Evolutionary conservation across 2,113 vertebrate genomes (phyloP), one percentile per base, ranked within the genome.

Genomic region (Alethe castanea): DNA sequence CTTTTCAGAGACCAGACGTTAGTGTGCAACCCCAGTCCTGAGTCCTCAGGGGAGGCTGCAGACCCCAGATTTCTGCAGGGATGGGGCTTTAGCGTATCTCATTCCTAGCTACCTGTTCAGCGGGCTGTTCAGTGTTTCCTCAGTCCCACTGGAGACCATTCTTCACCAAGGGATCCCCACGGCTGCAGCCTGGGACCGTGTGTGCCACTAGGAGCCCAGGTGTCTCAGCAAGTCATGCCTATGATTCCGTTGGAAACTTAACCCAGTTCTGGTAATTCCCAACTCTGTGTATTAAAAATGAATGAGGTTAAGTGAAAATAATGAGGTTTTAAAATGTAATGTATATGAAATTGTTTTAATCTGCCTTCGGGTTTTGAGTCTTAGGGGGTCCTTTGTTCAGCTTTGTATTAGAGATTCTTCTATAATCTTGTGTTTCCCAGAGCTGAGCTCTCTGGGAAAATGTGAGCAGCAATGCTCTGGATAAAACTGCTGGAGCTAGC

Each of bases 351-450:
- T 70, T 45, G 66, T 50, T 97, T 92, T 78, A 86, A 86, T 88
- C 64, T 92, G 82, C 62, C 67, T 91, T 95, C 90, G 88, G 50
- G 47, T 93, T 83, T 81, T 52, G 47, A 78, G 44, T 66, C 83
- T 88, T 93, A 14, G 25, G 80, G 79, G 66, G 90, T 76, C 47
- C 23, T 56, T 88, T 48, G 45, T 72, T 96, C 71, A 86, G 57
- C 54, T 95, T 86, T 72, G 53, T 77, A 83, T 40, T 54, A 42
- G 47, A 73, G 42, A 70, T 59, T 64, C 38, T 88, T 54, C 67
- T 38, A 24, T 48, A 69, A 70, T 77, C 42, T 77, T 26, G 12
- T n/a, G 23, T 54, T 77, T 81, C 76, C 44, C 80, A 47, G 56
- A 74, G 83, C 64, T 35, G 23, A 9, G 45, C 38, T 82, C 28